Evolutionary conservation across 2,888 invertebrate species (phyloP), one percentile per base, ranked within the genome.

Genomic region (Mesorhabditis sp.): DNA sequence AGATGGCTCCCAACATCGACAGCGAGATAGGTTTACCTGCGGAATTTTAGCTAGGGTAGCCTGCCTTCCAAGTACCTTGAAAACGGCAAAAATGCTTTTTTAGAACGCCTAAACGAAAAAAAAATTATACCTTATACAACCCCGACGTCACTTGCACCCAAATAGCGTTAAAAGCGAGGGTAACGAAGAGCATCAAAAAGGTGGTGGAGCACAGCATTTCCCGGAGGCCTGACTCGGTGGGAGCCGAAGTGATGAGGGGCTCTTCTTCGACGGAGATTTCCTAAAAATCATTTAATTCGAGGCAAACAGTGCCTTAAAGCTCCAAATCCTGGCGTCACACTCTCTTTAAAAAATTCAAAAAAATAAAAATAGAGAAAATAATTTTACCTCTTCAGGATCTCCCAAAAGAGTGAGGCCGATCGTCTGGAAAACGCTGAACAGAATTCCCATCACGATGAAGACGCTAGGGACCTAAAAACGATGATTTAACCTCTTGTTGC

Each of bases 71-170:
- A 28, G 28, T 28, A 28, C 28, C 28, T 28, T 28, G 28, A 28
- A 28, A 28, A 28, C 28, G 28, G 28, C 28, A 28, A 28, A 28
- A 28, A 28, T 1, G 28, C 28, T 28, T 28, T 28, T 28, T 28
- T 28, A 2, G 28, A 28, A 28, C 28, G 28, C 28, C 28, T 1
- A 28, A 28, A 28, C 28, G 28, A n/a, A n/a, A 45, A 65, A n/a
- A 45, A 4, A 61, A 15, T 28, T 64, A 43, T 45, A 81, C 82
- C 75, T 84, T 84, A 70, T 80, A 84, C 5, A 84, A 68, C 5
- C 84, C 84, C 67, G 78, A 77, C 4, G 78, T 81, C 45, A 81
- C 67, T 67, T 84, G 84, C 0, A 80, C 78, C 82, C 82, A 84
- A 3, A 77, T 70, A 15, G 76, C 80, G 64, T 81, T 83, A 62